phyloP scores from a whole-genome alignment of 2,888 invertebrate genomes.

The Emesis furor region DNA sequence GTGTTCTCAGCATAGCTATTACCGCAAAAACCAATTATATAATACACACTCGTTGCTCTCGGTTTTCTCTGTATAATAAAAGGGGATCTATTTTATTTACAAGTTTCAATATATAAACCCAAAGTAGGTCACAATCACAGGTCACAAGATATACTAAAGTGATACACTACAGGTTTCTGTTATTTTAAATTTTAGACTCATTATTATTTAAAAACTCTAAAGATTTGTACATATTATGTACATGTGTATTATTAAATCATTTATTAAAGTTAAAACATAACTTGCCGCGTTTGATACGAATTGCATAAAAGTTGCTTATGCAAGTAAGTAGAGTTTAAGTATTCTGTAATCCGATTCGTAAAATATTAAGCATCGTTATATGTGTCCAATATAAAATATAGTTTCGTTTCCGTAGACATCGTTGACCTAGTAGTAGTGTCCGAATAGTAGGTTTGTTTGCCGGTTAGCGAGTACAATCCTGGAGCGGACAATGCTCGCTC shows the following conservation, averaged over 20 bases:
- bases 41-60: background rate
- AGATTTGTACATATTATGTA: too few relatives aligned
- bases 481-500: conserved; percentile 82
- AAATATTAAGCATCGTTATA: background rate
- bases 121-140: too few relatives aligned
- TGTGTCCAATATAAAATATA: background rate
- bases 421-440: conserved; percentile 41
- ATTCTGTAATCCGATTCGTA: background rate
- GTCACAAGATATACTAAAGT: too few relatives aligned
- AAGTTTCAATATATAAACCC: too few relatives aligned
- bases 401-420: background rate
- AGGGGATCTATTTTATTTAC: background rate
- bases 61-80: background rate
- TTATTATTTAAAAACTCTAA: too few relatives aligned
- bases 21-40: conserved; percentile 1
- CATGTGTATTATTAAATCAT: too few relatives aligned
- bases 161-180: too few relatives aligned
- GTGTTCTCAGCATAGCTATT: background rate
- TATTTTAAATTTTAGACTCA: too few relatives aligned
- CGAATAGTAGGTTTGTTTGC: conserved; percentile 58
- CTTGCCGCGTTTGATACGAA: background rate
- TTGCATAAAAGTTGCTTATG: background rate
- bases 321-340: background rate
- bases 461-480: conserved; percentile 72
- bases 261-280: background rate